Conservation (phyloP, 1,140 invertebrate species). For the Bombus huntii region DNA sequence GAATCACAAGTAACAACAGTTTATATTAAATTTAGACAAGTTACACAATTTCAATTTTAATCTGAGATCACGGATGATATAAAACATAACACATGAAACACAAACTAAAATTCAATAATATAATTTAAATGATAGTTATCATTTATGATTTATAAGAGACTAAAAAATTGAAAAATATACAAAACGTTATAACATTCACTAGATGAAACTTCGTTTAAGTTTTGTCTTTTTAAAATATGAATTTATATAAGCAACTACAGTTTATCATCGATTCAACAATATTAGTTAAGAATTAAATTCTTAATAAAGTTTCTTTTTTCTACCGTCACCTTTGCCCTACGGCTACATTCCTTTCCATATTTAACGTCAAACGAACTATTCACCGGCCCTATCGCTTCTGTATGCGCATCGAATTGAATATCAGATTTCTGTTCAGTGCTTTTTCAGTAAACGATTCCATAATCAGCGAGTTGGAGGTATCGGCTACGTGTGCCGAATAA, state of each 20-base stretch:
- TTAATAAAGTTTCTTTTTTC: not conserved
- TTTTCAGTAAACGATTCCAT: slow-evolving; percentile 48
- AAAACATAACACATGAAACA: too few relatives aligned
- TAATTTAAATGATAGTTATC: too few relatives aligned
- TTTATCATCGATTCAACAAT: not conserved
- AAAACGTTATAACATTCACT: too few relatives aligned
- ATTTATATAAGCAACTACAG: not conserved
- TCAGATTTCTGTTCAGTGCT: slow-evolving; percentile 37
- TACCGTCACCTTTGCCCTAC: too few relatives aligned
- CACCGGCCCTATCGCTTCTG: slow-evolving; percentile 2
- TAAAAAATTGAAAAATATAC: too few relatives aligned
- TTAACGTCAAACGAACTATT: slow-evolving; percentile 42
- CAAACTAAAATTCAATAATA: too few relatives aligned
- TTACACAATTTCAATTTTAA: not conserved
- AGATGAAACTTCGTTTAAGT: not conserved
- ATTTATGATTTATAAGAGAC: too few relatives aligned
- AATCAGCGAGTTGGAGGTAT: slow-evolving; percentile 23
- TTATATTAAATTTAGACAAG: not conserved
- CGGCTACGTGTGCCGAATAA: slow-evolving; percentile 41
- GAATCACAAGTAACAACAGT: not conserved
- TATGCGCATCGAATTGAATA: slow-evolving; percentile 37
- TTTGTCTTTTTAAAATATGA: not conserved
- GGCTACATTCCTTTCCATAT: not conserved
- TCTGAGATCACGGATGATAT: not conserved
- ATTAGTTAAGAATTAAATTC: not conserved